phyloP scores from a whole-genome alignment of 2,888 invertebrate genomes.

The Conops quadrifasciatus region DNA sequence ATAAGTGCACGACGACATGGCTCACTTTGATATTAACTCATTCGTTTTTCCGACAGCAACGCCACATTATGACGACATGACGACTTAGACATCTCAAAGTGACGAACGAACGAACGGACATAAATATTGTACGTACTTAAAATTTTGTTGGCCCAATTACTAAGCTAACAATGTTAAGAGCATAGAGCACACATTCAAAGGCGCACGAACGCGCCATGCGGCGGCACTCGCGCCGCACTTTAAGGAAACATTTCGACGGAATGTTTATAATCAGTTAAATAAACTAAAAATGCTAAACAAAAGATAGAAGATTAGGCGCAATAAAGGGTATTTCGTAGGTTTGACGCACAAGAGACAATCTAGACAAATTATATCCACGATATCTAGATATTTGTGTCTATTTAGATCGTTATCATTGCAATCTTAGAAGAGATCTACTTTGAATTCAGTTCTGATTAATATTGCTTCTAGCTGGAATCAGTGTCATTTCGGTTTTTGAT shows the following conservation, averaged over 20 bases:
- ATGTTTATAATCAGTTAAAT: slow-evolving; percentile 34
- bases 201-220: background rate
- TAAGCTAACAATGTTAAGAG: slow-evolving; percentile 27
- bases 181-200: slow-evolving; percentile 11
- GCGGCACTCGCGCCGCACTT: background rate
- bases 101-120: background rate
- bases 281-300: slow-evolving; percentile 5
- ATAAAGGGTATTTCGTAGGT: background rate
- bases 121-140: slow-evolving; percentile 5
- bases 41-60: background rate
- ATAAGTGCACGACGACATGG: slow-evolving; percentile 2
- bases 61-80: background rate
- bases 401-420: too few species aligned
- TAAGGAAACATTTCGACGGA: slow-evolving; percentile 37
- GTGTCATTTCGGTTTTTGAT: too few species aligned
- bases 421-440: too few species aligned
- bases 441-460: too few species aligned
- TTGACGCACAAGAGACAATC: slow-evolving; percentile 20
- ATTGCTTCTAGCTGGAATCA: too few species aligned
- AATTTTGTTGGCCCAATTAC: slow-evolving; percentile 29
- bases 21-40: slow-evolving; percentile 1
- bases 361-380: too few species aligned
- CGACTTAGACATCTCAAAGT: background rate
- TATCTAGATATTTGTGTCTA: too few species aligned
- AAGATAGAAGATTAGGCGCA: background rate